Percentiles rank a stretch among this genome's conserved stretches.
Conservation (phyloP, 2,797 vertebrate genomes). For the Xenopus petersii region DNA sequence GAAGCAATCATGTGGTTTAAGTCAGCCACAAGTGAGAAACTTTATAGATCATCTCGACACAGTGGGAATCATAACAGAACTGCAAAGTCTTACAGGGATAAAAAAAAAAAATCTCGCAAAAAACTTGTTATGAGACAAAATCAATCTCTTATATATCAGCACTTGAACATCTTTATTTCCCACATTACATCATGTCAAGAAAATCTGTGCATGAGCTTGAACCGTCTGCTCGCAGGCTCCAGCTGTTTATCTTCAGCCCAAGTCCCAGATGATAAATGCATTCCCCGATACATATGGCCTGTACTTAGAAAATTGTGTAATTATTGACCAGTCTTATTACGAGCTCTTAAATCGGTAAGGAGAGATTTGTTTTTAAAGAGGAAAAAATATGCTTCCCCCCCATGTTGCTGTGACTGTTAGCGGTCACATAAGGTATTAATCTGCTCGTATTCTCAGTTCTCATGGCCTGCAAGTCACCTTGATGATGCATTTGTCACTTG, state of each 20-base stretch:
- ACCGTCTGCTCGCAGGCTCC: conserved; percentile 27
- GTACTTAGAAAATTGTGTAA: neutral
- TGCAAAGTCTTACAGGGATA: conserved; percentile 20
- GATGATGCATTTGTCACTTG: neutral
- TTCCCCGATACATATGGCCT: neutral
- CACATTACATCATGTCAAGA: conserved; percentile 48
- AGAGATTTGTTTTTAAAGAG: neutral
- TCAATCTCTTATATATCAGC: conserved; percentile 20
- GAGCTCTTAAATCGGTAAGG: neutral
- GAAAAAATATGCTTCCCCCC: neutral
- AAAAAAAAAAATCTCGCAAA: conserved; percentile 13
- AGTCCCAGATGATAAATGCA: conserved; percentile 16
- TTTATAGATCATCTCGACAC: conserved; percentile 11
- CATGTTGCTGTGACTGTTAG: too few species aligned
- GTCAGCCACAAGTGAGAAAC: conserved; percentile 24
- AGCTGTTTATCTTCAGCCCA: conserved; percentile 31
- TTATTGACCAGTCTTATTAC: conserved; percentile 5
- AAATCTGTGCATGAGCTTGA: conserved; percentile 38
- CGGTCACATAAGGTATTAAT: neutral
- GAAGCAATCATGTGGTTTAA: conserved; percentile 7
- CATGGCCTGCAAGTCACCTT: neutral
- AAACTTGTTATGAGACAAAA: conserved; percentile 20
- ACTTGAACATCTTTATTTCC: conserved; percentile 30
- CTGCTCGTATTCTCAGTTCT: neutral
- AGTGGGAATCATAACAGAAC: conserved; percentile 33